A percentile compares a stretch with the other conserved stretches of the same genome.
Evolutionary conservation across 2,113 vertebrate genomes (phyloP).

Genomic region (Procavia capensis): DNA sequence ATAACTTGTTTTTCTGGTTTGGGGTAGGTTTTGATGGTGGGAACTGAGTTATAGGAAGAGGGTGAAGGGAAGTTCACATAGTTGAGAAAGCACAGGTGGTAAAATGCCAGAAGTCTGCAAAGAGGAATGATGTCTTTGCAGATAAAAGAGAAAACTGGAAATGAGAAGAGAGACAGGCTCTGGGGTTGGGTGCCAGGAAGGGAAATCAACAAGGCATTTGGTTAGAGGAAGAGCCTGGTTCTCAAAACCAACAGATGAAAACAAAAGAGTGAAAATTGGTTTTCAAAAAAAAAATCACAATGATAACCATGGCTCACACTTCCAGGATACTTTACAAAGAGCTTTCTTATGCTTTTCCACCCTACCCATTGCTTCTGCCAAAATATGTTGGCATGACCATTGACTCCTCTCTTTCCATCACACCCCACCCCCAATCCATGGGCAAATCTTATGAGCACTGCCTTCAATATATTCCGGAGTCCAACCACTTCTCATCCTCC

Average conservation of each 20-base stretch:
- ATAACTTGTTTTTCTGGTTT: neutral
- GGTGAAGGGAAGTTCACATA: neutral
- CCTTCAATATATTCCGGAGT: neutral
- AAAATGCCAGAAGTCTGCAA: neutral
- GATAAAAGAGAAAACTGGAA: conserved; percentile 36
- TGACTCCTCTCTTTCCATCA: neutral
- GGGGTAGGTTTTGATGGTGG: neutral
- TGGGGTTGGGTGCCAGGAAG: neutral
- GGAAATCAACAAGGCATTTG: neutral
- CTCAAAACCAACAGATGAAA: neutral
- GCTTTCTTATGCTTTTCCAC: neutral
- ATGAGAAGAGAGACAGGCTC: neutral
- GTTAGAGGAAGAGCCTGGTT: too few relatives aligned
- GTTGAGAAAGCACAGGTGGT: neutral
- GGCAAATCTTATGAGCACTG: too few relatives aligned
- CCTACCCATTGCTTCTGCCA: neutral
- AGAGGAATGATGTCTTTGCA: neutral
- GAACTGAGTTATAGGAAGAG: neutral
- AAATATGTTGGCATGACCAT: neutral
- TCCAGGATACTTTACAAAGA: neutral
- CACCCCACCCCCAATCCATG: too few relatives aligned
- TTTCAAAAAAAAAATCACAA: too few relatives aligned
- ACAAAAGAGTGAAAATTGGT: neutral
- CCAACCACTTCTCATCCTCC: neutral
- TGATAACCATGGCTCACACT: neutral